A percentile compares a stretch with the other conserved stretches of the same genome.
phyloP scores from a whole-genome alignment of 2,888 invertebrate species.

The Eupithecia insigniata region DNA sequence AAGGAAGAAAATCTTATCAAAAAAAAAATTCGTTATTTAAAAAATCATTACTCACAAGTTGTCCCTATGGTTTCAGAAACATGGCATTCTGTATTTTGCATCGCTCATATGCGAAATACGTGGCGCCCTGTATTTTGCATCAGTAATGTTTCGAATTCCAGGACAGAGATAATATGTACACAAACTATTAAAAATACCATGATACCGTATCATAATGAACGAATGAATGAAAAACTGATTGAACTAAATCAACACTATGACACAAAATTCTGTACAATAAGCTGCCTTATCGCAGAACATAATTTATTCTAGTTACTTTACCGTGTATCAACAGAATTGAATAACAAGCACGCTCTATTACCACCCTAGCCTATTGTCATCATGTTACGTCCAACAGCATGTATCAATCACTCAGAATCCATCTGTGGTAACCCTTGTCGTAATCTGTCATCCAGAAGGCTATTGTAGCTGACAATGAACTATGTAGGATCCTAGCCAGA shows the following conservation, averaged over 20 bases:
- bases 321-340: background rate
- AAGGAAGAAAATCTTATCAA: no score
- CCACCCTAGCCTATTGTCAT: slow-evolving; percentile 1
- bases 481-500: background rate
- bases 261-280: background rate
- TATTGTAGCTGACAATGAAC: slow-evolving; percentile 7
- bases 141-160: no score
- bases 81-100: no score
- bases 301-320: background rate
- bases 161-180: no score
- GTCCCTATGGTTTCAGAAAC: no score
- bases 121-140: no score
- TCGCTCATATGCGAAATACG: no score
- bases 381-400: slow-evolving; percentile 19
- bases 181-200: no score
- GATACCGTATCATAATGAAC: no score
- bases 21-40: no score
- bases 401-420: slow-evolving; percentile 32
- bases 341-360: slow-evolving; percentile 1
- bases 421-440: slow-evolving; percentile 33
- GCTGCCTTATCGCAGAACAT: background rate
- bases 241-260: background rate
- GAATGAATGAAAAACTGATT: background rate
- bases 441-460: slow-evolving; percentile 28
- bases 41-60: no score